Evolutionary conservation across 2,888 invertebrate genomes (phyloP), one percentile per base, ranked within the genome.

Genomic region (Melieria crassipennis): DNA sequence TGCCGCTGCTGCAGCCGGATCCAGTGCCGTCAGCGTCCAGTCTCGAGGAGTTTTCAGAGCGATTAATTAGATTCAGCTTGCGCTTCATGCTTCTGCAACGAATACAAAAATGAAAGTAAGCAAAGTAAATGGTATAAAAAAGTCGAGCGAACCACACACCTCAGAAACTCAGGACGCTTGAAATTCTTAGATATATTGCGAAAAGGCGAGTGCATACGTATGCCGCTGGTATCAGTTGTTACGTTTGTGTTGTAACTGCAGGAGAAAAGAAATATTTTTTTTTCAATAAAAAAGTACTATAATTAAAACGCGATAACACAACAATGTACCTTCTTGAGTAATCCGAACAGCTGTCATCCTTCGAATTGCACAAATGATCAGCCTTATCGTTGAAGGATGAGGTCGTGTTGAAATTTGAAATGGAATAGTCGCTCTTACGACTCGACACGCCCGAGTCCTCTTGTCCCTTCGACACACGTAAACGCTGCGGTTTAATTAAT

Each of bases 51-150:
- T 79, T 82, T 71, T 86, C 86, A 11, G 82, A 83, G 10, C 84
- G 84, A 78, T 84, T 84, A 9, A 83, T 79, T 62, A 90, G 79
- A 81, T 90, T 89, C 73, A 91, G 87, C 78, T 91, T 91, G 64
- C 91, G 88, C 80, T 91, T 91, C 79, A 90, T 89, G 11, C 89
- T 89, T 75, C 90, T 88, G 78, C 87, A 89, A 84, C 6, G 11
- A 3, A 64, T 48, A 64, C 11, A 11, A 42, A 52, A 52, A 64
- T 46, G 47, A 7, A n/a, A 47, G 30, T 60, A 60, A 9, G 87
- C 88, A 61, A 71, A 72, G 13, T 10, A 30, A 30, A 30, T 30
- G 30, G 30, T 30, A 30, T 30, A 30, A 30, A 30, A 2, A 30
- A 30, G 30, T 1, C 30, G 30, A 16, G 16, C 16, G 16, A 2